Evolutionary conservation across 2,113 vertebrate species (phyloP), one percentile per base, ranked within the genome.

Genomic region (Pardalotus punctatus): DNA sequence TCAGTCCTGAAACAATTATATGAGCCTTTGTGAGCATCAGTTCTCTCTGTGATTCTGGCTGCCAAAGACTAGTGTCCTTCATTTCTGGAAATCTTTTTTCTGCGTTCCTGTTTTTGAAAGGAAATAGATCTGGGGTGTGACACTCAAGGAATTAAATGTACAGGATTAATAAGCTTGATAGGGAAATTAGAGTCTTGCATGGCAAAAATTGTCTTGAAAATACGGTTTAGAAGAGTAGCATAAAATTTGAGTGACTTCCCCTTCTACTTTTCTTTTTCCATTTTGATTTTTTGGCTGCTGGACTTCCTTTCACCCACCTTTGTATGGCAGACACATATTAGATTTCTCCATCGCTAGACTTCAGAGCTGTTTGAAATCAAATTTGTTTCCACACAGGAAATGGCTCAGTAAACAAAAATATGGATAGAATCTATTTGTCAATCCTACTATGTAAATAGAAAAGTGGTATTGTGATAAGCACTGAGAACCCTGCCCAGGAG

Each of bases 341-440:
- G 20, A 38, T 90, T 95, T 91, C 61, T 74, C 51, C 72, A 69
- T 81, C 33, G 5, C 72, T 76, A 11, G 45, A 74, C 35, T 90
- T 95, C 31, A 94, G 94, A 84, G 31, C 47, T 36, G n/a, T 58
- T 93, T 93, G 50, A 91, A 92, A 93, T 72, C 54, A 81, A 88
- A 78, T 84, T 81, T 85, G 64, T 92, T 73, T 91, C 91, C 29
- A 57, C 18, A 31, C 27, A 72, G 15, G 57, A 93, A 94, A 88
- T 79, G 81, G 42, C 62, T 96, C 84, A 93, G 88, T 86, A 93
- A 96, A 95, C 72, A 74, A 95, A 95, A 80, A 90, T 97, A 81
- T 50, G 45, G 70, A 79, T 73, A 61, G 64, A 85, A 77, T 36
- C 70, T 94, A 47, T 95, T 96, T 95, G 72, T 93, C 86, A 94